phyloP scores from a whole-genome alignment of 2,888 invertebrate genomes.

The Kryphioiulus occultus region DNA sequence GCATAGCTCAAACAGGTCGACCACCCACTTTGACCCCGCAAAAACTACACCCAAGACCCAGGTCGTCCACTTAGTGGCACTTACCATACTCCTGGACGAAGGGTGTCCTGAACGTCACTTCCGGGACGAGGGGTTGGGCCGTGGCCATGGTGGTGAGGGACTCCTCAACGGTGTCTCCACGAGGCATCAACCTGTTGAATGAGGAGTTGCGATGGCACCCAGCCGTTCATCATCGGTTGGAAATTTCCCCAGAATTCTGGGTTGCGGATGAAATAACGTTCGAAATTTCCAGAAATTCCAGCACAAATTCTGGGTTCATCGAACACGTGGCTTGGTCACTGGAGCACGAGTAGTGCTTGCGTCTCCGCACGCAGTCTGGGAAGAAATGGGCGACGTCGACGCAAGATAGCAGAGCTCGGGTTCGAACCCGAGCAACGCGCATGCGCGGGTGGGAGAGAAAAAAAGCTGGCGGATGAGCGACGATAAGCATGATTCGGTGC shows the following conservation, averaged over 20 bases:
- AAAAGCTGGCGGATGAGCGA: background rate
- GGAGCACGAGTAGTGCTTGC: background rate
- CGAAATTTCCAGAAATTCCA: background rate
- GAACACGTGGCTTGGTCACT: background rate
- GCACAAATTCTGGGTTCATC: background rate
- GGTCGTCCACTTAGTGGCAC: background rate
- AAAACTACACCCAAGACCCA: too few relatives aligned
- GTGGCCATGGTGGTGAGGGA: background rate
- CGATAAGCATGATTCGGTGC: background rate
- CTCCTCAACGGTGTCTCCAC: background rate
- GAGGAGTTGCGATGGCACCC: background rate
- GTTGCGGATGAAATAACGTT: background rate
- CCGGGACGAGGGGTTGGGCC: background rate
- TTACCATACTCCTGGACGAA: background rate
- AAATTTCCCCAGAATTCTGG: background rate
- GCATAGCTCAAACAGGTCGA: too few relatives aligned
- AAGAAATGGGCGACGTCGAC: background rate
- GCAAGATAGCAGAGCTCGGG: background rate
- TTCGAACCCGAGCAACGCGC: background rate
- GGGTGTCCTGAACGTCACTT: slow-evolving; percentile 6
- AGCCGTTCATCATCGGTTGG: background rate
- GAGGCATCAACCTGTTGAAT: background rate
- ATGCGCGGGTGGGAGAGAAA: background rate
- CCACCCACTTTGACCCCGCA: too few relatives aligned
- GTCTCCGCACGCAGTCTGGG: background rate